Evolutionary conservation across 2,797 vertebrate species (phyloP).

Genomic region (Microcaecilia unicolor): DNA sequence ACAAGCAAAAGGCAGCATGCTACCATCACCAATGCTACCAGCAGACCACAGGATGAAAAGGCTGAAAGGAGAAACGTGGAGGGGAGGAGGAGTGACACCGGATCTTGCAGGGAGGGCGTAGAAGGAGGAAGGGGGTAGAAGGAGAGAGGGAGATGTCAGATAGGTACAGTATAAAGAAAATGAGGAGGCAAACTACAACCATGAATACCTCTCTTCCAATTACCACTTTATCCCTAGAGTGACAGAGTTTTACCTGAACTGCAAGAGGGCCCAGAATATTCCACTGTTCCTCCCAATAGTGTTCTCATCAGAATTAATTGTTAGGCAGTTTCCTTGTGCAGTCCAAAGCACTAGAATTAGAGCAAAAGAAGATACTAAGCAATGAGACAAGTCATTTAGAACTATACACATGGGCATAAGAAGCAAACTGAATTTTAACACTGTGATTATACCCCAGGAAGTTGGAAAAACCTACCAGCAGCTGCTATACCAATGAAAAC

Average conservation of each 20-base stretch:
- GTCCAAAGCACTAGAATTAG: constrained; percentile 83
- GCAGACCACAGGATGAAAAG: no score
- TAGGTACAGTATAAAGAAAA: no score
- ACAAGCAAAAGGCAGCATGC: no score
- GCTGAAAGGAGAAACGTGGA: no score
- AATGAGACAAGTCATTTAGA: background rate
- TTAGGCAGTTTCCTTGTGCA: constrained; percentile 87
- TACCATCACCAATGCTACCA: no score
- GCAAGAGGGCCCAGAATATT: constrained; percentile 91
- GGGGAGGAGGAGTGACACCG: no score
- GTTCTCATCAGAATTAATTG: constrained; percentile 81
- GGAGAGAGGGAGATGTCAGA: no score
- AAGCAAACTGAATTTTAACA: background rate
- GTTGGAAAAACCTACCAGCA: constrained; percentile 61
- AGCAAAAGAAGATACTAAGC: constrained; percentile 3
- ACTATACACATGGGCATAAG: background rate
- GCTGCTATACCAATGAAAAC: constrained; percentile 87
- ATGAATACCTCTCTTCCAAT: no score
- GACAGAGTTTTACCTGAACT: constrained; percentile 88
- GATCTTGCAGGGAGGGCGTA: no score
- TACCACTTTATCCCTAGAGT: no score
- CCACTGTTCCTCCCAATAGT: constrained; percentile 94
- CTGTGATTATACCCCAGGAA: background rate
- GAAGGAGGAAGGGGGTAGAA: no score
- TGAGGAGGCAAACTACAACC: no score